phyloP scores from a whole-genome alignment of 2,113 vertebrate genomes.

The Prionailurus bengalensis region DNA sequence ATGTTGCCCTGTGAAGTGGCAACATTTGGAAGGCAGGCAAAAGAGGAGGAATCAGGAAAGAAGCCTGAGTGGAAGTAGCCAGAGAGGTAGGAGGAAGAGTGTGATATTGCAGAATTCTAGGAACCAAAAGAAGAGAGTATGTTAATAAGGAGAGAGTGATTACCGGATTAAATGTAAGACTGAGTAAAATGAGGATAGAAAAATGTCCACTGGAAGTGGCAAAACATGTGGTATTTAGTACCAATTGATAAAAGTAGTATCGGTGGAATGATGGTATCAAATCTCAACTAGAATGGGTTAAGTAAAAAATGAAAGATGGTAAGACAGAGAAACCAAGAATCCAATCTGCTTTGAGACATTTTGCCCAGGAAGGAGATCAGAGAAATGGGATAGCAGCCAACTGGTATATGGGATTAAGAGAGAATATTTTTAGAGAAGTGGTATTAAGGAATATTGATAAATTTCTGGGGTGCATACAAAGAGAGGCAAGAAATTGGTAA shows the following conservation, averaged over 20 bases:
- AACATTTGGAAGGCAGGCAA: background rate
- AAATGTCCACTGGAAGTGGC: background rate
- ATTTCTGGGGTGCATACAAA: background rate
- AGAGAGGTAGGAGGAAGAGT: background rate
- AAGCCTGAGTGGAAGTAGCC: background rate
- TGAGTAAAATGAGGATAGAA: background rate
- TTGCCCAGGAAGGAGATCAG: background rate
- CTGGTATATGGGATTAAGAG: background rate
- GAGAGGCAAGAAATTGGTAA: background rate
- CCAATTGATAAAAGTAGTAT: background rate
- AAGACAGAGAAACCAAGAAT: conserved; percentile 21
- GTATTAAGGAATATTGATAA: background rate
- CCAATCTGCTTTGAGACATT: background rate
- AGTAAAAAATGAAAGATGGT: background rate
- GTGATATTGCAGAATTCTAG: background rate
- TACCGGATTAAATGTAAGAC: background rate
- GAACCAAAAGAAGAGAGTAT: background rate
- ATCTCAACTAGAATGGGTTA: background rate
- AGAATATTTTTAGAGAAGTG: background rate
- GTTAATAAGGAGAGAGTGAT: background rate
- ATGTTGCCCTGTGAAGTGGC: background rate
- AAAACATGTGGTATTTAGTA: background rate
- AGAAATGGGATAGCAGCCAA: background rate
- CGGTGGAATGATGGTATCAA: background rate
- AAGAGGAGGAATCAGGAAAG: background rate